Base-by-base conservation (phyloP, 2,113 vertebrate species). In the Callionymus lyra region DNA sequence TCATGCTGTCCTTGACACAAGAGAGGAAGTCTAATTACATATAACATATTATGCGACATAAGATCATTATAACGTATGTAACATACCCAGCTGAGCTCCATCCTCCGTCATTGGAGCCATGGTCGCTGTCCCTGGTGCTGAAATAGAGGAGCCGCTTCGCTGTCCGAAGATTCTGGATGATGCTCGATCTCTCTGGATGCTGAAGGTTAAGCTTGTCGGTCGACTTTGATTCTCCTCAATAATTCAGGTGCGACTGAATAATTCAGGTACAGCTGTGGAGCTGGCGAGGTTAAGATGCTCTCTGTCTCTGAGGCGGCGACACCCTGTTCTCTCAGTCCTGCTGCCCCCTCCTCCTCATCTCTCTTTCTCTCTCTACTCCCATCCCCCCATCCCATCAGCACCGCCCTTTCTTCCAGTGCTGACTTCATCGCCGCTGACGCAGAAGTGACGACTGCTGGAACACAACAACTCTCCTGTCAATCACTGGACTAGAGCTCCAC, bases 51-150 rank as follows among this genome's bases (percentile, higher is more conserved):
- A n/a, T n/a, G n/a, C n/a, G n/a, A n/a, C n/a, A n/a, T n/a, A n/a
- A n/a, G n/a, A n/a, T n/a, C n/a, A n/a, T n/a, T n/a, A n/a, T n/a
- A n/a, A n/a, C n/a, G n/a, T n/a, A n/a, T 5, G 21, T 4, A 27
- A 59, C 92, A 92, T 81, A 98, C 94, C 91, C 49, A 91, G 83
- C 80, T 90, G 85, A 56, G 88, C 85, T 41, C 78, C 65, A 44
- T 84, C 86, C 67, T 69, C 73, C 16, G 79, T 34, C 53, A 88
- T 81, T 31, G 92, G 94, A 84, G 93, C 91, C 94, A 98, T 97
- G 76, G 63, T 73, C 44, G 60, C 79, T 90, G 77, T 82, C 91
- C 87, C 34, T 78, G 84, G 89, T 83, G 53, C 90, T 89, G 90
- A 85, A 80, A 47, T 16, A 34, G 21, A 4, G 8, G 21, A 27